These are phyloP conservation scores for Leucophenga montana DNA, from an alignment of 2,888 invertebrate genomes.

Conservation along the genomic window DNA sequence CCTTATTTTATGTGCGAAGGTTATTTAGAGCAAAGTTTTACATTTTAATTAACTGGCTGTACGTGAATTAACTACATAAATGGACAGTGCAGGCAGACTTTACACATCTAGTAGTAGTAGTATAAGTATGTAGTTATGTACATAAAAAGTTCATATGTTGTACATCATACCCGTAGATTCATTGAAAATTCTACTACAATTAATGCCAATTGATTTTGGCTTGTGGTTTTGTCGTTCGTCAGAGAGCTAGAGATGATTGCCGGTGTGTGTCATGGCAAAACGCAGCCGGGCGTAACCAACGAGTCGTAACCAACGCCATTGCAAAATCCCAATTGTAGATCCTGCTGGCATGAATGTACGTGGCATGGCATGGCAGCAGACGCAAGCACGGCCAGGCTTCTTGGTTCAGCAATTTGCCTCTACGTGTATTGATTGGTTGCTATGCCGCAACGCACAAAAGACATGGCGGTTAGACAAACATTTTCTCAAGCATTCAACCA, in stretches of 20 bases:
- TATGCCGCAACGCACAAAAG: constrained; percentile 18
- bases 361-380: neutral
- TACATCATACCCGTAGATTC: neutral
- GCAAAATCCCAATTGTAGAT: neutral
- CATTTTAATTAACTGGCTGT: constrained; percentile 6
- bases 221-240: neutral
- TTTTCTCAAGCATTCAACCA: constrained; percentile 65
- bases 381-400: too few relatives aligned
- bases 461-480: constrained; percentile 59
- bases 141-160: too few relatives aligned
- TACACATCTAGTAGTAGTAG: too few relatives aligned
- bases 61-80: neutral
- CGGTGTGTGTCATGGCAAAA: neutral
- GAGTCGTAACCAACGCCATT: neutral
- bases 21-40: too few relatives aligned
- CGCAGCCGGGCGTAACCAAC: constrained; percentile 10
- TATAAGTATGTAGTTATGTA: too few relatives aligned
- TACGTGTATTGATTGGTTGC: neutral
- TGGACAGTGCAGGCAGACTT: neutral
- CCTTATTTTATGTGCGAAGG: too few relatives aligned
- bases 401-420: neutral
- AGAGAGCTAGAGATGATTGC: too few relatives aligned
- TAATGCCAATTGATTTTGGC: constrained; percentile 10
- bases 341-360: neutral
- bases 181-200: neutral